phyloP scores from a whole-genome alignment of 2,113 vertebrate genomes.

The Xiphorhynchus elegans region DNA sequence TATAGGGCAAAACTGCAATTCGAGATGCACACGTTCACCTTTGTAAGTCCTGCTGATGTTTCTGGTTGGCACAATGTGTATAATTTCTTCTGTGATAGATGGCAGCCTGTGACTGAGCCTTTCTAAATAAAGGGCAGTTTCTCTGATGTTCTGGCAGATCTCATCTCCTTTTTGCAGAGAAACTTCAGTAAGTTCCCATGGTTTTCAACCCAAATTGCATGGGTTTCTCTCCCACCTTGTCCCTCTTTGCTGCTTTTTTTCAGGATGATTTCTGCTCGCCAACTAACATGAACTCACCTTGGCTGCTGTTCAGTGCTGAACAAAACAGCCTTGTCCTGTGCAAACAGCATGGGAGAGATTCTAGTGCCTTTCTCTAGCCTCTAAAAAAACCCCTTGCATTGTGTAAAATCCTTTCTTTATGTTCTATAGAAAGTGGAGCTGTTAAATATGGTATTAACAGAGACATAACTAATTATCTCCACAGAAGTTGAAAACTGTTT shows the following conservation, averaged over 20 bases:
- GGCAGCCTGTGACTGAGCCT: constrained; percentile 32
- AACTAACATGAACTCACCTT: neutral
- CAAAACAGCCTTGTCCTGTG: neutral
- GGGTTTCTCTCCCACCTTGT: neutral
- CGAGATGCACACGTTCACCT: neutral
- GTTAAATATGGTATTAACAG: neutral
- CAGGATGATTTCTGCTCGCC: neutral
- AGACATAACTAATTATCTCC: neutral
- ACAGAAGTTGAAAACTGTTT: neutral
- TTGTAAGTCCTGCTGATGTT: neutral
- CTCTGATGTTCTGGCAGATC: neutral
- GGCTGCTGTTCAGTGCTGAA: neutral
- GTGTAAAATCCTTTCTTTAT: neutral
- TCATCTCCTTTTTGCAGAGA: neutral
- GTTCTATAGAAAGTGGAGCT: neutral
- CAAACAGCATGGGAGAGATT: neutral
- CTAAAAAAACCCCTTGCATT: neutral
- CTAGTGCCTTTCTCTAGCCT: neutral
- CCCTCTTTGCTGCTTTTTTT: neutral
- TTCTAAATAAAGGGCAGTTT: constrained; percentile 37
- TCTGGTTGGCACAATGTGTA: neutral
- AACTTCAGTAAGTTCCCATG: neutral
- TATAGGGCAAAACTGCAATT: neutral
- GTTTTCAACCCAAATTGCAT: neutral
- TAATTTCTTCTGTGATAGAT: constrained; percentile 36